phyloP scores from a whole-genome alignment of 2,888 invertebrate species.

The Mimachlamys varia region DNA sequence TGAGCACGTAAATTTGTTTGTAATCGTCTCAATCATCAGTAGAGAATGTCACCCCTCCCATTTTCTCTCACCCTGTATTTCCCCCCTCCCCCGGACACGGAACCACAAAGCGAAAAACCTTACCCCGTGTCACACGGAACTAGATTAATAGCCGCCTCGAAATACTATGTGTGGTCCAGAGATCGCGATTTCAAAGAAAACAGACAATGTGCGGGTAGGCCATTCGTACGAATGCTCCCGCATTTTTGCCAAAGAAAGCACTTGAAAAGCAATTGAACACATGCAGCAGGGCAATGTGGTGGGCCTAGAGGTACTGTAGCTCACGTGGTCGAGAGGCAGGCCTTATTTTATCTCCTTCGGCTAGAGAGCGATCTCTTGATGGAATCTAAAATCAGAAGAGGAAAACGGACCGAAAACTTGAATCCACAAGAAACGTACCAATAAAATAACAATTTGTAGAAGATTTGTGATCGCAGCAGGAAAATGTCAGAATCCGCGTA shows the following conservation, averaged over 20 bases:
- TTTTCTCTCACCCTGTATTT: background rate
- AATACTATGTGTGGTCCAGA: conserved; percentile 37
- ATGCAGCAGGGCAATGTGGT: conserved; percentile 36
- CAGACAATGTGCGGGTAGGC: conserved; percentile 31
- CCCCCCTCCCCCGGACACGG: background rate
- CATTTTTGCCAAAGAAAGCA: conserved; percentile 35
- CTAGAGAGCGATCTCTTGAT: conserved; percentile 16
- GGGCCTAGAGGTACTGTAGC: background rate
- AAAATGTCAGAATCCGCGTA: conserved; percentile 4
- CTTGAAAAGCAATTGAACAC: conserved; percentile 40
- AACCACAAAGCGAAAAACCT: background rate
- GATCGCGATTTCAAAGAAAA: conserved; percentile 34
- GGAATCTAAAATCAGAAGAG: conserved; percentile 31
- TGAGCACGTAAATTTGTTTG: conserved; percentile 1
- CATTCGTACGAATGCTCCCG: background rate
- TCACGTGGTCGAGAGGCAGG: conserved; percentile 31
- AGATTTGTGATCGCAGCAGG: conserved; percentile 39
- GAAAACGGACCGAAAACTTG: background rate
- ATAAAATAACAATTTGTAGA: conserved; percentile 37
- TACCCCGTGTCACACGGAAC: background rate
- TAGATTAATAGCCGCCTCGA: conserved; percentile 18
- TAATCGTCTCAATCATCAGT: background rate
- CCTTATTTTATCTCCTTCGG: conserved; percentile 14
- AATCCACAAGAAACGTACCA: conserved; percentile 15
- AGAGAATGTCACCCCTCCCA: background rate